These are phyloP conservation scores for Drosophila eugracilis DNA, from an alignment of 1,140 invertebrate genomes.

Conservation along the genomic window DNA sequence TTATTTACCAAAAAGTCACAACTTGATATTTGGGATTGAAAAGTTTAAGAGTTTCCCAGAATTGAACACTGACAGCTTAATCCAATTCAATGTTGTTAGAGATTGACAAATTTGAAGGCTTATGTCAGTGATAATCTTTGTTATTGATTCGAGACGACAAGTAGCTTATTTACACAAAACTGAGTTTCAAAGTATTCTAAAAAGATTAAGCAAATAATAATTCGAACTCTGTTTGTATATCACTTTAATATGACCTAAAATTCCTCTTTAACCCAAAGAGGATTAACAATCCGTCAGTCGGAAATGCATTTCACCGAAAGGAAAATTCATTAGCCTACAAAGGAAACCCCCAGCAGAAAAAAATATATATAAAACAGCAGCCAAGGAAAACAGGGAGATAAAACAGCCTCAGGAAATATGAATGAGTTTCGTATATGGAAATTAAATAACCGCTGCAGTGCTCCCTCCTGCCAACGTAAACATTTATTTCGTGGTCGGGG, in stretches of 20 bases:
- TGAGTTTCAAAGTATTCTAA: not conserved
- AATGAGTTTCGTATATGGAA: slow-evolving; percentile 76
- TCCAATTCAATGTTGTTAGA: not conserved
- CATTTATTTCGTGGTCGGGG: slow-evolving; percentile 36
- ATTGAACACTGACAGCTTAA: slow-evolving; percentile 15
- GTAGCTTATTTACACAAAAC: not conserved
- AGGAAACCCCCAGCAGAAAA: slow-evolving; percentile 14
- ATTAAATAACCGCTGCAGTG: slow-evolving; percentile 63
- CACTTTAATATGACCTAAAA: too few relatives aligned
- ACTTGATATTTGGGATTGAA: slow-evolving; percentile 21
- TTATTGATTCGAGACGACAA: slow-evolving; percentile 1
- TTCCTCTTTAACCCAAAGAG: not conserved
- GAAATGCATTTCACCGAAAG: not conserved
- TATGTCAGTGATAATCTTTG: not conserved
- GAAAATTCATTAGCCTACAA: slow-evolving; percentile 19
- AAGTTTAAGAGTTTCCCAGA: slow-evolving; percentile 17
- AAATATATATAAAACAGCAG: slow-evolving; percentile 34
- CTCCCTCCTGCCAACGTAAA: slow-evolving; percentile 24
- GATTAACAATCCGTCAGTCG: not conserved
- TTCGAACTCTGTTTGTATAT: too few relatives aligned
- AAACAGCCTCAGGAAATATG: slow-evolving; percentile 59
- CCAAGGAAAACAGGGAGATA: slow-evolving; percentile 21
- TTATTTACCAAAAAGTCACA: slow-evolving; percentile 11
- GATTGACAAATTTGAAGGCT: not conserved
- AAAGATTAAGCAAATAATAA: not conserved